Percentiles rank a stretch among this genome's conserved stretches.
These are phyloP conservation scores for Hesperophylax magnus DNA, from an alignment of 1,140 invertebrate genomes.

Conservation along the genomic window DNA sequence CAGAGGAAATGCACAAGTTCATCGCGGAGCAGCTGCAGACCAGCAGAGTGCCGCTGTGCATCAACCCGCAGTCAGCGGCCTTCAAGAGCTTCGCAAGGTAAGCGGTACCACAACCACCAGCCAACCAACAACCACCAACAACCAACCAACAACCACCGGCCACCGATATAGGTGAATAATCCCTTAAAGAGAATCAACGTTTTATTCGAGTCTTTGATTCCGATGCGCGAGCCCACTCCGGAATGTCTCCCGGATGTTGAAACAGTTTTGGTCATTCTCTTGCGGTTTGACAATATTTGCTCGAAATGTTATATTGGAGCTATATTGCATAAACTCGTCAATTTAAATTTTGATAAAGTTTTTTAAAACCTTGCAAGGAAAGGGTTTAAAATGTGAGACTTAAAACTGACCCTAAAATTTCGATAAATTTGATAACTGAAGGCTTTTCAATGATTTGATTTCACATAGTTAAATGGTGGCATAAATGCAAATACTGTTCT, in stretches of 20 bases:
- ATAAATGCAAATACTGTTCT: neutral
- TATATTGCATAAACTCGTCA: neutral
- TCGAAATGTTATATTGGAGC: neutral
- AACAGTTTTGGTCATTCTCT: slow-evolving; percentile 1
- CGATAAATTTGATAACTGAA: no score
- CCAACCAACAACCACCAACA: slow-evolving; percentile 61
- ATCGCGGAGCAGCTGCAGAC: slow-evolving; percentile 96
- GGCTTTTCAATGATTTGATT: no score
- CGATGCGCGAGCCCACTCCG: slow-evolving; percentile 13
- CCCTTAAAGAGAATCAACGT: slow-evolving; percentile 56
- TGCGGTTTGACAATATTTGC: slow-evolving; percentile 11
- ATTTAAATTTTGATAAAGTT: neutral
- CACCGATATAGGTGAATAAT: slow-evolving; percentile 58
- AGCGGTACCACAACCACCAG: slow-evolving; percentile 68
- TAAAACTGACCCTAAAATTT: no score
- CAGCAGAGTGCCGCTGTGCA: slow-evolving; percentile 95
- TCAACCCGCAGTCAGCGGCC: slow-evolving; percentile 98
- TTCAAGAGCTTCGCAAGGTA: slow-evolving; percentile 99
- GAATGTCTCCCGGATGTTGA: neutral
- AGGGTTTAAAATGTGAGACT: no score
- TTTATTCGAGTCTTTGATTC: slow-evolving; percentile 15
- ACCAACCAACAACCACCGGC: slow-evolving; percentile 60
- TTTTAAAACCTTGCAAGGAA: no score
- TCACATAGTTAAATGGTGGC: no score
- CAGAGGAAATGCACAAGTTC: slow-evolving; percentile 99